Conservation (phyloP, 2,113 vertebrate genomes). For the Tetraodon nigroviridis region DNA sequence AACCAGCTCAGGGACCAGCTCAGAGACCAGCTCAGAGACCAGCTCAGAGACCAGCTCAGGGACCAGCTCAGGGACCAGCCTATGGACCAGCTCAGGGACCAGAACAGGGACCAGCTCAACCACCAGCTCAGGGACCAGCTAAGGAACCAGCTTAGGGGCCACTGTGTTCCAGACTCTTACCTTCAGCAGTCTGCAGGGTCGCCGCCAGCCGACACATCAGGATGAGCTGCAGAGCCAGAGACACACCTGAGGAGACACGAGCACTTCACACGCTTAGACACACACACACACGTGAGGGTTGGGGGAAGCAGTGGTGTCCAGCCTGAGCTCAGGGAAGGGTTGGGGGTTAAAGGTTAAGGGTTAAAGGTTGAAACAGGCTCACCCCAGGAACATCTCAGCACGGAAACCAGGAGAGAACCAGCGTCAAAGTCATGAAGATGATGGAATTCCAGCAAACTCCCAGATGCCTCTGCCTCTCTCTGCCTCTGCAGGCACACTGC, state of each 20-base stretch:
- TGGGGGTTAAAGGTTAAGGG: no score
- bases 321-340: background rate
- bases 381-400: slow-evolving; percentile 64
- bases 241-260: slow-evolving; percentile 58
- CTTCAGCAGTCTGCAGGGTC: slow-evolving; percentile 60
- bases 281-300: no score
- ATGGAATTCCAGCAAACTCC: slow-evolving; percentile 43
- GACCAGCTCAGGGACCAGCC: no score
- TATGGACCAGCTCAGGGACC: no score
- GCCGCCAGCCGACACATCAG: slow-evolving; percentile 48
- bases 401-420: slow-evolving; percentile 38
- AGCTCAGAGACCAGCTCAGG: no score
- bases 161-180: slow-evolving; percentile 40
- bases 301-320: no score
- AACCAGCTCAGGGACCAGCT: no score
- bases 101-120: no score
- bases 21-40: no score
- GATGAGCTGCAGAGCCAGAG: slow-evolving; percentile 41
- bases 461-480: slow-evolving; percentile 37
- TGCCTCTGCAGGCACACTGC: slow-evolving; percentile 23
- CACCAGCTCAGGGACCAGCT: no score
- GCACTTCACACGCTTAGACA: background rate
- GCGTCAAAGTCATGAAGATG: slow-evolving; percentile 46
- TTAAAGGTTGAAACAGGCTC: slow-evolving; percentile 20
- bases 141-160: no score